Evolutionary conservation across 2,113 vertebrate species (phyloP).

Genomic region (Laterallus jamaicensis): DNA sequence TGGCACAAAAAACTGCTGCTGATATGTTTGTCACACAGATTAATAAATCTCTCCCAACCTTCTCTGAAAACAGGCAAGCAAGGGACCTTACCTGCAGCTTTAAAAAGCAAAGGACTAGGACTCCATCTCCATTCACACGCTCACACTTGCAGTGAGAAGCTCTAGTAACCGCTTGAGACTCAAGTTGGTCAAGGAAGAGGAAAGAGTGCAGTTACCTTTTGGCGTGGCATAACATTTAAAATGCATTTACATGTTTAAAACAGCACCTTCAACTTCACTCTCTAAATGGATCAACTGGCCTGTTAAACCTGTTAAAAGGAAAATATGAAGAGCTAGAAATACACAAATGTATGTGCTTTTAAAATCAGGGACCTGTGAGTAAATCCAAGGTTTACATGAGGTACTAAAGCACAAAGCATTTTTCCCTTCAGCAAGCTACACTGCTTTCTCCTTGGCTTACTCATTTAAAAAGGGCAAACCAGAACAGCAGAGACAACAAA

Average conservation of each 20-base stretch:
- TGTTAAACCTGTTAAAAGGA: slow-evolving; percentile 3
- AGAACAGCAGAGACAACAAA: neutral
- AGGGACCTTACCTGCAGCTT: neutral
- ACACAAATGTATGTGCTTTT: neutral
- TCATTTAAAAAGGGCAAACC: neutral
- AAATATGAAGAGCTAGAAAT: neutral
- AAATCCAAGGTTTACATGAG: neutral
- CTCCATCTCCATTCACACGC: neutral
- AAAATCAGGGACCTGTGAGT: neutral
- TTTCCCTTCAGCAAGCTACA: neutral
- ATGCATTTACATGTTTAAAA: neutral
- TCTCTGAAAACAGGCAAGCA: neutral
- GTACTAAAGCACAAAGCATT: neutral
- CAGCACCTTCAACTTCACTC: neutral
- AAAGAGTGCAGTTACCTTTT: neutral
- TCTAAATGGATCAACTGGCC: neutral
- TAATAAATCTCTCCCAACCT: neutral
- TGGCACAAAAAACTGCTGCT: neutral
- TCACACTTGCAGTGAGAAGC: neutral
- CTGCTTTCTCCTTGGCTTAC: neutral
- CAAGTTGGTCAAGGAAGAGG: neutral
- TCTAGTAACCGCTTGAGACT: neutral
- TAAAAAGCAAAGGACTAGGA: neutral
- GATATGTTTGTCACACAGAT: neutral
- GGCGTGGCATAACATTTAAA: neutral